phyloP scores from a whole-genome alignment of 2,888 invertebrate species.

The Brachycybe producta region DNA sequence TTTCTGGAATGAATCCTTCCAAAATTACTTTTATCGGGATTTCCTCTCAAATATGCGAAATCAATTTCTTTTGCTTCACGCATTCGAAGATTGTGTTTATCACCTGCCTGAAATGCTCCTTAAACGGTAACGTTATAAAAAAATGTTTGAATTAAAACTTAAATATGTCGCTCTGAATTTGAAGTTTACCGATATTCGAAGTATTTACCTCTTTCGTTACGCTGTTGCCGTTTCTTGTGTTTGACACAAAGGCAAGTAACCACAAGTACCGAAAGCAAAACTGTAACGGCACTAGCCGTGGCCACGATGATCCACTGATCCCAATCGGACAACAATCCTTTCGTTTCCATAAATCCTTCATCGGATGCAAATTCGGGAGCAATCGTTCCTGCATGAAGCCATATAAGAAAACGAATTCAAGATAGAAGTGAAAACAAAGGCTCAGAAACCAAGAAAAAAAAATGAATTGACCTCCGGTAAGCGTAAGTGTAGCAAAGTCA shows the following conservation, averaged over 20 bases:
- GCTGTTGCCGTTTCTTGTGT: conserved; percentile 13
- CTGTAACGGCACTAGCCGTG: conserved; percentile 14
- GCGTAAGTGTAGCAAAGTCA: conserved; percentile 16
- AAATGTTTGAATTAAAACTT: too few species aligned
- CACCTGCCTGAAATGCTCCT: conserved; percentile 9
- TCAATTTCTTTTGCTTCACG: conserved; percentile 1
- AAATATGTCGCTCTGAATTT: too few species aligned
- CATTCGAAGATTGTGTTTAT: conserved; percentile 6
- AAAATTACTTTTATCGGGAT: conserved; percentile 7
- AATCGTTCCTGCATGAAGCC: conserved; percentile 16
- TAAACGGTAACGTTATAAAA: too few species aligned
- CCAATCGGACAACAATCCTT: conserved; percentile 16
- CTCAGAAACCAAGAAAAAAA: background rate
- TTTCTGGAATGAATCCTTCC: too few species aligned
- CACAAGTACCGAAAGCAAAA: conserved; percentile 6
- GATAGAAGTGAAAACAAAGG: background rate
- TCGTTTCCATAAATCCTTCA: conserved; percentile 16
- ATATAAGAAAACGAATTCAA: too few species aligned
- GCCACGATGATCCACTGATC: conserved; percentile 16
- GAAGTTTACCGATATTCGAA: too few species aligned
- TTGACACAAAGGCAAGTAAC: conserved; percentile 14
- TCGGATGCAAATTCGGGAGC: conserved; percentile 16
- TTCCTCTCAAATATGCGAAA: conserved; percentile 12
- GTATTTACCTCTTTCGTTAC: conserved; percentile 15
- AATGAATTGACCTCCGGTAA: conserved; percentile 14